Conservation (phyloP, 2,888 invertebrate genomes). For the Xanthorhoe spadicearia region DNA sequence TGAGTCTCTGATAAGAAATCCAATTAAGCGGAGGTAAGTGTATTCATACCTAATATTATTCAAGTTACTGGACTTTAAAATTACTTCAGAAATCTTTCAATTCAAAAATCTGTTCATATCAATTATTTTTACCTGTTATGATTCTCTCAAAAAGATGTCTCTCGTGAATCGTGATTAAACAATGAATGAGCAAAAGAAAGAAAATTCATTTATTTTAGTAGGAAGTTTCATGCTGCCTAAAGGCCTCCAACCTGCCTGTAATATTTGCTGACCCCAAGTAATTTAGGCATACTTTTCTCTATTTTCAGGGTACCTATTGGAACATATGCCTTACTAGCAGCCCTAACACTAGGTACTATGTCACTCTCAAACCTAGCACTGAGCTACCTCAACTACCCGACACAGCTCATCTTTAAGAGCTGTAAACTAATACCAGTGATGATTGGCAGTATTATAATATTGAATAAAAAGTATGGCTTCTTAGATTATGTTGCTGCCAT, state of each 20-base stretch:
- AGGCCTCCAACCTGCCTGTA: too few relatives aligned
- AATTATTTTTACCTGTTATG: too few relatives aligned
- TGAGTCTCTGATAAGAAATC: constrained; percentile 87
- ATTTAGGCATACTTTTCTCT: constrained; percentile 15
- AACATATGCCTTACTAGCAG: constrained; percentile 92
- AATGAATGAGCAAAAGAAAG: not conserved
- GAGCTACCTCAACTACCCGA: constrained; percentile 98
- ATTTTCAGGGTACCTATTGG: constrained; percentile 91
- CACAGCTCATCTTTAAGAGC: constrained; percentile 98
- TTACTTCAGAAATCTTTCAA: not conserved
- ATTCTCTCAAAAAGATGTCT: too few relatives aligned
- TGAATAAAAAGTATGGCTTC: constrained; percentile 93
- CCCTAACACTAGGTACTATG: constrained; percentile 97
- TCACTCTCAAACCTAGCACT: constrained; percentile 97
- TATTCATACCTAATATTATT: not conserved
- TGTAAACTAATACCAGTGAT: constrained; percentile 98
- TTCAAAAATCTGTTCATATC: not conserved
- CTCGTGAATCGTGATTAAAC: not conserved
- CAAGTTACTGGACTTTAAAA: not conserved
- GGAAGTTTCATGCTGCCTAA: too few relatives aligned
- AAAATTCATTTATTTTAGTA: too few relatives aligned
- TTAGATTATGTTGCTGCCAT: constrained; percentile 93
- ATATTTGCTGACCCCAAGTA: too few relatives aligned
- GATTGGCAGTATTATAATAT: constrained; percentile 96
- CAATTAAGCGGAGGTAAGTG: constrained; percentile 85